These are phyloP conservation scores for Eulemur mongoz DNA, from an alignment of 2,797 vertebrate species.

Conservation along the genomic window DNA sequence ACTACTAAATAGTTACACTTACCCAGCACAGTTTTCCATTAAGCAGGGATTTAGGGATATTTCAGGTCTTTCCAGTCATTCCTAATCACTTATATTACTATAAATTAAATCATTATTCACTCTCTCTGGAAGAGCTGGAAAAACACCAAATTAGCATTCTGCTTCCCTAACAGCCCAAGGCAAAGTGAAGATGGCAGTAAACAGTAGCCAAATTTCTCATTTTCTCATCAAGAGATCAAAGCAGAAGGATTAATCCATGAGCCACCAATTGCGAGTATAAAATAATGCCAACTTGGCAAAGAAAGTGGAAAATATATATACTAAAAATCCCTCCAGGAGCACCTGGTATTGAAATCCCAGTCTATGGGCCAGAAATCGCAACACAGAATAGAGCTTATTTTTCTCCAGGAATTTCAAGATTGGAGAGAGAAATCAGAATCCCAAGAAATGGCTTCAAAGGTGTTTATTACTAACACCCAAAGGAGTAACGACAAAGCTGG, in stretches of 20 bases:
- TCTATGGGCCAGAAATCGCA: not conserved
- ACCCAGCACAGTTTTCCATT: not conserved
- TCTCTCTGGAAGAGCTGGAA: conserved; percentile 46
- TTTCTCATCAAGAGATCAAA: conserved; percentile 66
- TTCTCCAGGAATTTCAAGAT: conserved; percentile 33
- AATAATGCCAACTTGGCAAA: conserved; percentile 47
- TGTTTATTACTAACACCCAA: not conserved
- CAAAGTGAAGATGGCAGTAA: conserved; percentile 40
- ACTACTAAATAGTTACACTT: not conserved
- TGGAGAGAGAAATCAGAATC: not conserved
- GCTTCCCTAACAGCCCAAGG: conserved; percentile 50
- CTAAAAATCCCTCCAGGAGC: not conserved
- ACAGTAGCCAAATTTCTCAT: conserved; percentile 68
- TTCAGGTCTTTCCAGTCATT: not conserved
- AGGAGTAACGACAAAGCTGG: not conserved
- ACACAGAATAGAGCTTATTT: conserved; percentile 13
- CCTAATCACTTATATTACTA: not conserved
- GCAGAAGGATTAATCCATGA: conserved; percentile 48
- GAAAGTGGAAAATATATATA: not conserved
- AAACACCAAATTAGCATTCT: conserved; percentile 55
- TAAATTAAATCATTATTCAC: conserved; percentile 60
- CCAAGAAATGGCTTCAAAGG: not conserved
- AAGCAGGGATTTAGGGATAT: not conserved
- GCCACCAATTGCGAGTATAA: conserved; percentile 35
- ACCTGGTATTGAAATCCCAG: conserved; percentile 2